Base-by-base conservation (phyloP, 2,797 vertebrate genomes). In the Podarcis lilfordi region DNA sequence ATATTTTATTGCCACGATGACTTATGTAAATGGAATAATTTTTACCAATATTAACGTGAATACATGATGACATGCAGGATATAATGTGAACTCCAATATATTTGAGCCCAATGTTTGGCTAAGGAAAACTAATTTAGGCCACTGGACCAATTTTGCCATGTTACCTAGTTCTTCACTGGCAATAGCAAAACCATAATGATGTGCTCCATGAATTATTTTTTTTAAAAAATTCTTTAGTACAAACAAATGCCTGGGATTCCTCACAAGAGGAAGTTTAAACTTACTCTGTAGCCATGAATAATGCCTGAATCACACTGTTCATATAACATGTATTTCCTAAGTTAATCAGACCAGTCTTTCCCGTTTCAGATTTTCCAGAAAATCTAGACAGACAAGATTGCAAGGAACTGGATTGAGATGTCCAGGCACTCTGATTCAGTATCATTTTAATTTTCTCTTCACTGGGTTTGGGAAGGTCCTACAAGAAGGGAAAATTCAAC, bases 281-380 rank as follows among this genome's bases (percentile, higher is more conserved):
- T 98, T 97, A 99, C 99, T 99, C 98, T 89, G 98, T 99, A 92
- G 99, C 98, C 98, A 99, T 99, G 95, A 99, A 99, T 89, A 99
- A 97, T 68, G 98, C 98, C 96, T 99, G 99, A 94, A 99, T 97
- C 95, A 99, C 98, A 96, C 99, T 99, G 96, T 99, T 99, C 98
- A 99, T 99, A 94, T 98, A 99, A 96, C 99, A 99, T 5, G 99
- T 99, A 95, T 99, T 99, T 89, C 99, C 99, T 92, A 99, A 95
- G 96, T 99, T 99, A 95, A 99, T 97, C 78, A 99, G 97, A 90
- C 99, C 99, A 2, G 99, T 99, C 97, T 98, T 99, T 89, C 99
- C 99, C 0, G 99, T 99, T 97, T 99, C 99, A 77, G 99, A 99
- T 96, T 99, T 99, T 95, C 98, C 98, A 89, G 97, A 96, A 92